Evolutionary conservation across 35 echinoderm and acorn worm genomes (phyloP).

Genomic region (Lytechinus pictus): DNA sequence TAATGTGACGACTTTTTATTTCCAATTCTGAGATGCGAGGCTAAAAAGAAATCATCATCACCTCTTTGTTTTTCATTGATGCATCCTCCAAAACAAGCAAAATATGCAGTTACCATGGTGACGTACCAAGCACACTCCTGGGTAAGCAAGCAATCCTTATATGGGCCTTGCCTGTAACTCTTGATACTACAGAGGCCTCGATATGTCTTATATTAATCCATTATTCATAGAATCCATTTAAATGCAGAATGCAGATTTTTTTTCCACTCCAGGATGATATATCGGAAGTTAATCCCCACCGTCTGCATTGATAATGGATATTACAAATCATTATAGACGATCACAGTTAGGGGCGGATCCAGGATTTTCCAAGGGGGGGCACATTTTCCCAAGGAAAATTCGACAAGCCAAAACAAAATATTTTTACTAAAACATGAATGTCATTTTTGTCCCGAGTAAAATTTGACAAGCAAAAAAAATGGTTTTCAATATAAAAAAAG

Average conservation of each 20-base stretch:
- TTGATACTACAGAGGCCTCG: not conserved
- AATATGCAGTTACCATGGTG: not conserved
- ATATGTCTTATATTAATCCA: not conserved
- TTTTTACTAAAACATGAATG: no score
- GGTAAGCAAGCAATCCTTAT: not conserved
- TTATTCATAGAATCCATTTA: not conserved
- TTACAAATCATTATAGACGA: no score
- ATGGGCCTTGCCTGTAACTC: not conserved
- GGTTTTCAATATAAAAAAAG: no score
- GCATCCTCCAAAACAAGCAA: not conserved
- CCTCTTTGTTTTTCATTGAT: not conserved
- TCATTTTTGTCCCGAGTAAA: no score
- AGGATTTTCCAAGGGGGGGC: no score
- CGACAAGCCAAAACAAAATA: no score
- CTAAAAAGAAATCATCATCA: not conserved
- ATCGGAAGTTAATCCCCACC: not conserved
- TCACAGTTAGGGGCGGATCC: no score
- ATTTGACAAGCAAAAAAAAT: no score
- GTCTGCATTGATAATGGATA: not conserved
- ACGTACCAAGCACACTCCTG: not conserved
- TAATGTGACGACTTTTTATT: not conserved
- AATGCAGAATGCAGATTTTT: not conserved
- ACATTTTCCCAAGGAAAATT: no score
- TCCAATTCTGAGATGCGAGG: not conserved
- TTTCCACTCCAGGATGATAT: not conserved